phyloP scores from a whole-genome alignment of 2,888 invertebrate species.

The Drosophila mulleri region DNA sequence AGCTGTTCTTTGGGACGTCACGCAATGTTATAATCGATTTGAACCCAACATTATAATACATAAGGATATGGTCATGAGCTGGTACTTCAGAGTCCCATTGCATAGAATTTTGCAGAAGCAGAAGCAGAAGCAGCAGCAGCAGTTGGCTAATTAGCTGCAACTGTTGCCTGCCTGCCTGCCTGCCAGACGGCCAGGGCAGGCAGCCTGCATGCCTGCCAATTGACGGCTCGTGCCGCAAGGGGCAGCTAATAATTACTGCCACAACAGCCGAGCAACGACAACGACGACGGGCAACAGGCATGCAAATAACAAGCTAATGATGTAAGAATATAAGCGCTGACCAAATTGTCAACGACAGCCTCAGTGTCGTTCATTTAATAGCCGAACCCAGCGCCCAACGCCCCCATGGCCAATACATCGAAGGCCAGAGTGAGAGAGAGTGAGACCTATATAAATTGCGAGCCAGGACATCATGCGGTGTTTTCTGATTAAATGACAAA shows the following conservation, averaged over 20 bases:
- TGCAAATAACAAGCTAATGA: slow-evolving; percentile 80
- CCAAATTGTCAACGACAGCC: slow-evolving; percentile 76
- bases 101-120: slow-evolving; percentile 49
- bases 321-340: slow-evolving; percentile 73
- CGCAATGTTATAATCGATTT: slow-evolving; percentile 82
- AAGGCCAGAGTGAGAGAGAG: not conserved
- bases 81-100: slow-evolving; percentile 26
- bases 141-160: slow-evolving; percentile 79
- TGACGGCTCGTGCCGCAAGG: slow-evolving; percentile 72
- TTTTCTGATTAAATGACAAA: slow-evolving; percentile 80
- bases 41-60: slow-evolving; percentile 61
- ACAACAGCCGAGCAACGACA: slow-evolving; percentile 13
- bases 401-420: not conserved
- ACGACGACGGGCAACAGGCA: slow-evolving; percentile 36
- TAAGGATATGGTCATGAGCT: slow-evolving; percentile 32
- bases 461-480: slow-evolving; percentile 72
- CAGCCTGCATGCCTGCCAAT: slow-evolving; percentile 48
- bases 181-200: slow-evolving; percentile 3
- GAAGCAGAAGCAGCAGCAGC: slow-evolving; percentile 46
- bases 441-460: slow-evolving; percentile 25
- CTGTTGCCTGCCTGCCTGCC: slow-evolving; percentile 57
- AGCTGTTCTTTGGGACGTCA: slow-evolving; percentile 20
- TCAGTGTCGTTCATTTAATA: slow-evolving; percentile 41
- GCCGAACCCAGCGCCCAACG: slow-evolving; percentile 21
- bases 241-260: slow-evolving; percentile 50